Base-by-base conservation (phyloP, 2,113 vertebrate genomes). In the Perca schrenkii region DNA sequence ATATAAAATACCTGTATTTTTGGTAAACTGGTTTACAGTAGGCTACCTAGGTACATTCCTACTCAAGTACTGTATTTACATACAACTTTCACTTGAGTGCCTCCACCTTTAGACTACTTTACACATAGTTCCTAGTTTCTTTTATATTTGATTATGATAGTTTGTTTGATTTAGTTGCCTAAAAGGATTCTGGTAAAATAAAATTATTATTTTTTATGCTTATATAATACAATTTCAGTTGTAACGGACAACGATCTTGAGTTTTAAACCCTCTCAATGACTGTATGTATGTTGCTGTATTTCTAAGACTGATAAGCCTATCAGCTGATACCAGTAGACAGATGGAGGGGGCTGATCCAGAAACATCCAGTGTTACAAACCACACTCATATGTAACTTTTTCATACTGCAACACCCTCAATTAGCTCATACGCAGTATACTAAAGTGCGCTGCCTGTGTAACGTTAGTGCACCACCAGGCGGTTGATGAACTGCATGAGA, bases 261-360 rank as follows among this genome's bases (percentile, higher is more conserved):
- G n/a, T 72, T 60, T 12, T 15, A 52, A 61, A 74, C 65, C 21
- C 21, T 13, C 34, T 14, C 15, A 16, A 21, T 19, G 54, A 34
- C 61, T 21, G 21, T 1, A 19, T 4, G 28, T 8, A 40, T 47
- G 47, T 6, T 4, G 34, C 17, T 25, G 65, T 60, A 19, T 68
- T 47, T 54, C 47, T 8, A 15, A 19, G 57, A 22, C 25, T 47
- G 58, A 81, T 81, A 46, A 60, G 40, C 15, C n/a, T 52, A 74
- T 83, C 88, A 76, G 75, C 64, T 80, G 68, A 68, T 10, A 22
- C 10, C 83, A 69, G 71, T 49, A 31, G 36, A 7, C 49, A 54
- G 50, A 43, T 47, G 60, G 17, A 49, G 12, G 31, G 43, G 6
- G 49, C 8, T 69, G 36, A 56, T 50, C 57, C 46, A 52, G 10